These are phyloP conservation scores for Diabrotica undecimpunctata DNA, from an alignment of 1,140 invertebrate species.

Conservation along the genomic window DNA sequence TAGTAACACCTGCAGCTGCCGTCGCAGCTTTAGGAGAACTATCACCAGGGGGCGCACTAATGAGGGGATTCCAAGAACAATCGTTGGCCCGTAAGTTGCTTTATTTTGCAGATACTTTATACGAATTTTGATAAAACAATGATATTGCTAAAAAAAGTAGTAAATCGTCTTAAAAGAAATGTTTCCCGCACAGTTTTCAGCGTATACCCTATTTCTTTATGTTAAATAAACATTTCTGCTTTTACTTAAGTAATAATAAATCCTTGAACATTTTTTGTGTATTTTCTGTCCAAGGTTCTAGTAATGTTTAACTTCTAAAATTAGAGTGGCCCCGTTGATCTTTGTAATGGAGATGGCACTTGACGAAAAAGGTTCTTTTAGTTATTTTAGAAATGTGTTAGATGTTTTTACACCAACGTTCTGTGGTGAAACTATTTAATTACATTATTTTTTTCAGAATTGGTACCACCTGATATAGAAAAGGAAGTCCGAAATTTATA, in stretches of 20 bases:
- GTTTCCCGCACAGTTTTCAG: background rate
- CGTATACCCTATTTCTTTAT: too few species aligned
- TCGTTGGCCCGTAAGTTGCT: slow-evolving; percentile 69
- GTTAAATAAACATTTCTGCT: too few species aligned
- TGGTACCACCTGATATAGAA: slow-evolving; percentile 77
- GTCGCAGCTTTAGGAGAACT: slow-evolving; percentile 82
- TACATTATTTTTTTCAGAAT: slow-evolving; percentile 55
- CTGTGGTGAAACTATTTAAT: background rate
- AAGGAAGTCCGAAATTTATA: slow-evolving; percentile 81
- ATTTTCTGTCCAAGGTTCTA: too few species aligned
- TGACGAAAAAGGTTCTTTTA: too few species aligned
- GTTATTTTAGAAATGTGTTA: background rate
- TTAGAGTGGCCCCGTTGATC: too few species aligned
- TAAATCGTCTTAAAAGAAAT: background rate
- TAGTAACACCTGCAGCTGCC: slow-evolving; percentile 64
- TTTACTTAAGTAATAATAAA: too few species aligned
- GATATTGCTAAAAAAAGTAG: background rate
- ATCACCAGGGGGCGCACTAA: slow-evolving; percentile 87
- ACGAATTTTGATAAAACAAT: background rate
- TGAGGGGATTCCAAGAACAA: slow-evolving; percentile 80
- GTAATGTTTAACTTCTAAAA: too few species aligned
- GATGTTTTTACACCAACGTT: background rate
- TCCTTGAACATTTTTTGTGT: too few species aligned
- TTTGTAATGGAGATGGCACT: too few species aligned
- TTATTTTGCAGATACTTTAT: background rate